Evolutionary conservation across 2,888 invertebrate species (phyloP).

Genomic region (Mayetiola destructor): DNA sequence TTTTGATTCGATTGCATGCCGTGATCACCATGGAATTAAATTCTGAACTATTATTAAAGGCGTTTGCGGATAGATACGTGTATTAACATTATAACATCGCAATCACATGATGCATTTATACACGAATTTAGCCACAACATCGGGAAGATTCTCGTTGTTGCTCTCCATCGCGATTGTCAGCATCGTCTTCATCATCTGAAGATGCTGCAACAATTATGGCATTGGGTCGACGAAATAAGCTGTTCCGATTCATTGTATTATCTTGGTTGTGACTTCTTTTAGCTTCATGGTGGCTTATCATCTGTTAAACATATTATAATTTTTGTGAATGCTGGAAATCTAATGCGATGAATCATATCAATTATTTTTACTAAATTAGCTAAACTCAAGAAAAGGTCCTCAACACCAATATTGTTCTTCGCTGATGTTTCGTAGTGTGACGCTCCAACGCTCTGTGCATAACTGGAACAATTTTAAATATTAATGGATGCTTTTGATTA

Average conservation of each 20-base stretch:
- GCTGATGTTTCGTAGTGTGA: constrained; percentile 88
- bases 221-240: constrained; percentile 21
- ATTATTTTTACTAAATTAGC: constrained; percentile 53
- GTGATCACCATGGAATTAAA: too few species aligned
- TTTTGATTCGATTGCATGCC: too few species aligned
- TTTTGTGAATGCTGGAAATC: too few species aligned
- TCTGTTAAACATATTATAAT: too few species aligned
- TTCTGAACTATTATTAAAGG: too few species aligned
- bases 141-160: background rate
- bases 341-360: background rate
- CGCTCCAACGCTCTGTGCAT: constrained; percentile 81
- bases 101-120: too few species aligned
- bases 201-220: constrained; percentile 22
- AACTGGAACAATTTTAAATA: constrained; percentile 41
- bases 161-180: background rate
- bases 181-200: constrained; percentile 20
- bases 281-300: constrained; percentile 19
- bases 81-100: too few species aligned
- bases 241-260: constrained; percentile 19
- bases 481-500: background rate
- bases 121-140: constrained; percentile 10
- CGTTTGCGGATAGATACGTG: too few species aligned
- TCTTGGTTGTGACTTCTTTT: constrained; percentile 17
- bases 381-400: constrained; percentile 76
- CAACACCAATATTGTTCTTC: constrained; percentile 79